phyloP scores from a whole-genome alignment of 1,140 invertebrate species.

The Trichonephila clavata region DNA sequence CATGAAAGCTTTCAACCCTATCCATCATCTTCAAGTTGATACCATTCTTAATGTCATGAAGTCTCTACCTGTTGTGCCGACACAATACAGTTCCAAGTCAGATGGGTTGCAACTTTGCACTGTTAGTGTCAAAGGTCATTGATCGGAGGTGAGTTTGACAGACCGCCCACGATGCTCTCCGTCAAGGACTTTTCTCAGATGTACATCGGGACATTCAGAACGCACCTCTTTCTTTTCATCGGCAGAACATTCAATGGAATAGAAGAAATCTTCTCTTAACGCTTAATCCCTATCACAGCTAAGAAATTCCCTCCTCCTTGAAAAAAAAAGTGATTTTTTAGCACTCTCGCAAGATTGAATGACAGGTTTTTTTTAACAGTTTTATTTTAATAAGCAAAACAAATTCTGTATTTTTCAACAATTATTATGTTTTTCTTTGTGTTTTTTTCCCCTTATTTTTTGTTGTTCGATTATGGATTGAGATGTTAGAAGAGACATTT shows the following conservation, averaged over 20 bases:
- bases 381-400: not conserved
- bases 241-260: not conserved
- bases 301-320: not conserved
- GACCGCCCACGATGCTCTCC: slow-evolving; percentile 63
- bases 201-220: slow-evolving; percentile 51
- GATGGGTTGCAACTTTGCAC: slow-evolving; percentile 42
- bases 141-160: slow-evolving; percentile 68
- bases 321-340: not conserved
- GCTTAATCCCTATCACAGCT: not conserved
- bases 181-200: slow-evolving; percentile 52
- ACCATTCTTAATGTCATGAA: not conserved
- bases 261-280: not conserved
- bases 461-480: too few relatives aligned
- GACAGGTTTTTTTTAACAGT: not conserved
- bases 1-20: not conserved
- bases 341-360: not conserved
- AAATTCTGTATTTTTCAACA: not conserved
- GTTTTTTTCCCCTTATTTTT: not conserved
- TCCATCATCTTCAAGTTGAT: not conserved
- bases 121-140: slow-evolving; percentile 46
- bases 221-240: not conserved
- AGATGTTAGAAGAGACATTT: too few relatives aligned
- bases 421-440: not conserved
- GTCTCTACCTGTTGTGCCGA: not conserved
- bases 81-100: not conserved